Evolutionary conservation across 2,888 invertebrate genomes (phyloP).

Genomic region (Apoderus coryli): DNA sequence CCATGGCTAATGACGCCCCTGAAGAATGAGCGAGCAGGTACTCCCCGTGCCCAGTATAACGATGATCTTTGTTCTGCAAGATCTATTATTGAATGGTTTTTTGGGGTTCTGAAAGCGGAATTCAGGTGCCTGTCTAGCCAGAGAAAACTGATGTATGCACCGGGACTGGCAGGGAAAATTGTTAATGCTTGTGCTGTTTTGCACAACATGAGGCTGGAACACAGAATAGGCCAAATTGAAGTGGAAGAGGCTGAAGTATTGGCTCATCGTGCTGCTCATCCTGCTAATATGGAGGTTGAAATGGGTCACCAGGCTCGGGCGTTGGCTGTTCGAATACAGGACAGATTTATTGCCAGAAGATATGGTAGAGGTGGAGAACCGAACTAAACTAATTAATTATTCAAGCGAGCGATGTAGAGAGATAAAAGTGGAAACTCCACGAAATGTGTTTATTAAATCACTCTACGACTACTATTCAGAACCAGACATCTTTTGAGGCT

Average conservation of each 20-base stretch:
- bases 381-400: no score
- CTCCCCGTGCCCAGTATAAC: constrained; percentile 3
- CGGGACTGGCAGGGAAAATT: no score
- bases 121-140: constrained; percentile 7
- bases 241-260: constrained; percentile 8
- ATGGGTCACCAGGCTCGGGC: constrained; percentile 6
- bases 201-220: constrained; percentile 6
- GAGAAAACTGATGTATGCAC: constrained; percentile 4
- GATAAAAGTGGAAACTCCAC: no score
- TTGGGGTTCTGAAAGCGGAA: constrained; percentile 8
- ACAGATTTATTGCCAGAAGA: constrained; percentile 7
- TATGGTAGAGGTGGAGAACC: constrained; percentile 5
- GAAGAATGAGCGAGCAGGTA: constrained; percentile 6
- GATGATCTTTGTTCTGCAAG: constrained; percentile 8
- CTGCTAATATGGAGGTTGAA: constrained; percentile 4
- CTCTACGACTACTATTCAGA: no score
- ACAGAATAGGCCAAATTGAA: constrained; percentile 5
- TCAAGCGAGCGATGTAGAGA: no score
- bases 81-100: constrained; percentile 7
- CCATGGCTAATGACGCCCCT: constrained; percentile 6
- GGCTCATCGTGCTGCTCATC: constrained; percentile 7
- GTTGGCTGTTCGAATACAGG: constrained; percentile 7
- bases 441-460: no score
- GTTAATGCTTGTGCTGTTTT: constrained; percentile 6
- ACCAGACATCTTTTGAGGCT: no score